These are phyloP conservation scores for Limnephilus lunatus DNA, from an alignment of 2,888 invertebrate species.

Conservation along the genomic window DNA sequence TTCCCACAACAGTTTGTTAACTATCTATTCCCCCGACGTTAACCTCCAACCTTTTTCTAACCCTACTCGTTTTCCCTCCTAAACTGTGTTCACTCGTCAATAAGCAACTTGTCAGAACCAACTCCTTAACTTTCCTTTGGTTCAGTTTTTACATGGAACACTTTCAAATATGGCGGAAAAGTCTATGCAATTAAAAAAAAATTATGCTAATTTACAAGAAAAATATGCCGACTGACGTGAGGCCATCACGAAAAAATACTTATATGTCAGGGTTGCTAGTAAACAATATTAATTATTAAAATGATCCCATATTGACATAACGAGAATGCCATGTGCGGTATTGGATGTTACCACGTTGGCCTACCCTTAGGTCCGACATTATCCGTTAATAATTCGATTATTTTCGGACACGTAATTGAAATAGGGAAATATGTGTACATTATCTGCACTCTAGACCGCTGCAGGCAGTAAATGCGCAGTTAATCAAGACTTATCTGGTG, in stretches of 20 bases:
- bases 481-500: slow-evolving; percentile 11
- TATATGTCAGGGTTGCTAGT: neutral
- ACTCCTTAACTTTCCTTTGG: neutral
- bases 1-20: too few relatives aligned
- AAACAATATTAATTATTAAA: neutral
- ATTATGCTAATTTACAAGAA: too few relatives aligned
- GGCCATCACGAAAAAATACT: too few relatives aligned
- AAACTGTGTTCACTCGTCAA: neutral
- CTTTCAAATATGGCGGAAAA: neutral
- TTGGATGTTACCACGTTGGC: neutral
- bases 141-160: neutral
- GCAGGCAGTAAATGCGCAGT: neutral
- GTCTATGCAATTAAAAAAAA: neutral
- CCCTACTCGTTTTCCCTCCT: neutral
- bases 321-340: neutral
- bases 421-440: neutral
- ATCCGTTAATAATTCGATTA: neutral
- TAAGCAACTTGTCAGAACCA: neutral
- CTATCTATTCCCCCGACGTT: too few relatives aligned
- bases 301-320: neutral
- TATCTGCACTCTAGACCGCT: slow-evolving; percentile 7
- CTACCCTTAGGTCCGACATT: neutral
- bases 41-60: neutral
- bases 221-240: too few relatives aligned
- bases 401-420: neutral